phyloP scores from a whole-genome alignment of 2,113 vertebrate species.

The Clarias batrachus region DNA sequence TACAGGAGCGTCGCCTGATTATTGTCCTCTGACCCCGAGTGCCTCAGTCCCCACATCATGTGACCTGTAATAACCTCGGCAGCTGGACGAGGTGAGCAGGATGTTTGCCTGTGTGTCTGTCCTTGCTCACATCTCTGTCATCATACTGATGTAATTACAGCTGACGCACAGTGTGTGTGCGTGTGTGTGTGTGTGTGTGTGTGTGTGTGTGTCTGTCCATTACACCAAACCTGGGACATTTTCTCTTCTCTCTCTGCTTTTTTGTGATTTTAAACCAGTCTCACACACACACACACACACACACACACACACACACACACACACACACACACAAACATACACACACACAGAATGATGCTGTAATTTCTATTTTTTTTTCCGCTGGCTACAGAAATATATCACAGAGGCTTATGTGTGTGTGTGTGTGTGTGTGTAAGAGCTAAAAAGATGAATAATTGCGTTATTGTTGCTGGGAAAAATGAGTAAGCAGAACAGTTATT shows the following conservation, averaged over 20 bases:
- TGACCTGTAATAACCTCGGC: background rate
- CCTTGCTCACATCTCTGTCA: background rate
- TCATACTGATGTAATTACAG: background rate
- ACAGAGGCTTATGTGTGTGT: constrained; percentile 8
- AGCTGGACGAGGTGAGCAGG: background rate
- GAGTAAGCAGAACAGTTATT: background rate
- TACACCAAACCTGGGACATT: background rate
- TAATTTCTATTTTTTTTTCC: background rate
- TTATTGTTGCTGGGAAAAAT: constrained; percentile 5
- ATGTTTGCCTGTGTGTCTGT: background rate
- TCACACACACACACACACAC: background rate
- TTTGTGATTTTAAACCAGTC: background rate
- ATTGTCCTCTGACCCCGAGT: background rate
- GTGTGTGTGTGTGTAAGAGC: background rate
- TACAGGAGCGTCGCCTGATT: background rate
- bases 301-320: background rate
- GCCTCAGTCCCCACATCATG: background rate
- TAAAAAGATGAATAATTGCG: constrained; percentile 13
- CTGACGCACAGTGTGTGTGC: background rate
- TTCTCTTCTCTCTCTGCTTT: background rate
- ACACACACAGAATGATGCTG: background rate
- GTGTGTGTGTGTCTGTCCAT: background rate
- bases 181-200: constrained; percentile 16
- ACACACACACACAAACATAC: constrained; percentile 8
- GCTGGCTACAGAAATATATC: background rate